Conservation (phyloP, 2,888 invertebrate genomes). For the Heteromyza rotundicornis region DNA sequence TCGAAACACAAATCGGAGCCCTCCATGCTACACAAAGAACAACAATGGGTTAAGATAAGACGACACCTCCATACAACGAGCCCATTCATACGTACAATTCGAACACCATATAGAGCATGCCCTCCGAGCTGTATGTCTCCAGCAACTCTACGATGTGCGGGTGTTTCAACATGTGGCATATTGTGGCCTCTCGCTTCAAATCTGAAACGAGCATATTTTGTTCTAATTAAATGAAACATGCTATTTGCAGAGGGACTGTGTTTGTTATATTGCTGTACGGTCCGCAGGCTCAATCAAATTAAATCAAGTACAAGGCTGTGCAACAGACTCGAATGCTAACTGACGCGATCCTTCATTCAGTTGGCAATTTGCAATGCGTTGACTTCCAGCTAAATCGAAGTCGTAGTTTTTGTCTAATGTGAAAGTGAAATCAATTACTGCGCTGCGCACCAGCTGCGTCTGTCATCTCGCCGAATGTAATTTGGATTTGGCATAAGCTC, state of each 20-base stretch:
- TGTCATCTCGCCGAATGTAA: background rate
- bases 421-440: background rate
- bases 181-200: constrained; percentile 96
- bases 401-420: too few species aligned
- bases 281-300: background rate
- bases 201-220: constrained; percentile 70
- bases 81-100: constrained; percentile 94
- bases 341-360: too few species aligned
- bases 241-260: background rate
- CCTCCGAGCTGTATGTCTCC: constrained; percentile 98
- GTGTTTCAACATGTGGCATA: constrained; percentile 98
- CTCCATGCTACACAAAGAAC: constrained; percentile 79
- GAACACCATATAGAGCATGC: constrained; percentile 99
- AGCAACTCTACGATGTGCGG: constrained; percentile 97
- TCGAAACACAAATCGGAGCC: constrained; percentile 98
- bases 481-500: background rate
- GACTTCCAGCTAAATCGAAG: too few species aligned
- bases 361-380: too few species aligned
- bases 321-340: too few species aligned
- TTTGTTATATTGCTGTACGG: background rate
- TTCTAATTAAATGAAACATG: constrained; percentile 29
- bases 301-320: too few species aligned
- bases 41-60: constrained; percentile 8
- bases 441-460: background rate
- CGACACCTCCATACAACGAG: constrained; percentile 18